Conservation (phyloP, 2,888 invertebrate species). For the Dusona sp. region DNA sequence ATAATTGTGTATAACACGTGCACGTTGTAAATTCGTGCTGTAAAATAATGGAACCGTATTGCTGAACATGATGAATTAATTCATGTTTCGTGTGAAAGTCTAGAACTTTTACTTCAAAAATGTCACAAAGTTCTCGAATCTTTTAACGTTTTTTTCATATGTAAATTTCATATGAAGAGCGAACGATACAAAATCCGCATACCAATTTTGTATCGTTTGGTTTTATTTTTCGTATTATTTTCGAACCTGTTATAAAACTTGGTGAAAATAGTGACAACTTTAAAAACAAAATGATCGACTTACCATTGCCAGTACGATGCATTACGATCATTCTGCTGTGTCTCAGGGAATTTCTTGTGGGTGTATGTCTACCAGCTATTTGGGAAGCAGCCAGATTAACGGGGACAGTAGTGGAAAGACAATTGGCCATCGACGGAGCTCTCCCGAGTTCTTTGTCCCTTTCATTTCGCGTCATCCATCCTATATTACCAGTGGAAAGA, state of each 20-base stretch:
- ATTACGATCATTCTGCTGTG: conserved; percentile 90
- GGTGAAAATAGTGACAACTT: not conserved
- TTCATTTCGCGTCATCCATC: conserved; percentile 75
- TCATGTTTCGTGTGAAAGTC: not conserved
- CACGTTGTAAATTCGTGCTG: not conserved
- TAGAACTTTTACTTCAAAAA: conserved; percentile 3
- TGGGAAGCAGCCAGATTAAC: conserved; percentile 88
- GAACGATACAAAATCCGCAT: not conserved
- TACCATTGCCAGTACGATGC: conserved; percentile 87
- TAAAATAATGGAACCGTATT: not conserved
- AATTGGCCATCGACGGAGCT: conserved; percentile 86
- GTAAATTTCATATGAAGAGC: not conserved
- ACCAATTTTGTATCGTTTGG: not conserved
- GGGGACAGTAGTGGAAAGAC: conserved; percentile 88
- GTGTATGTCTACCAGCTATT: conserved; percentile 89
- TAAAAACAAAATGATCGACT: conserved; percentile 68
- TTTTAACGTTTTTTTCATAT: not conserved
- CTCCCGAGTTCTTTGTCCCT: conserved; percentile 78
- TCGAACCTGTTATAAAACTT: not conserved
- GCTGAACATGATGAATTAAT: not conserved
- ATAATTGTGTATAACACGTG: too few relatives aligned
- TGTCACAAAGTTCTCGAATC: not conserved
- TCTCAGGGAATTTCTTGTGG: conserved; percentile 89
- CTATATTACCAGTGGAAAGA: conserved; percentile 79
- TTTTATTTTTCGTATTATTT: not conserved